phyloP scores from a whole-genome alignment of 2,113 vertebrate genomes.

The Marmota flaviventris region DNA sequence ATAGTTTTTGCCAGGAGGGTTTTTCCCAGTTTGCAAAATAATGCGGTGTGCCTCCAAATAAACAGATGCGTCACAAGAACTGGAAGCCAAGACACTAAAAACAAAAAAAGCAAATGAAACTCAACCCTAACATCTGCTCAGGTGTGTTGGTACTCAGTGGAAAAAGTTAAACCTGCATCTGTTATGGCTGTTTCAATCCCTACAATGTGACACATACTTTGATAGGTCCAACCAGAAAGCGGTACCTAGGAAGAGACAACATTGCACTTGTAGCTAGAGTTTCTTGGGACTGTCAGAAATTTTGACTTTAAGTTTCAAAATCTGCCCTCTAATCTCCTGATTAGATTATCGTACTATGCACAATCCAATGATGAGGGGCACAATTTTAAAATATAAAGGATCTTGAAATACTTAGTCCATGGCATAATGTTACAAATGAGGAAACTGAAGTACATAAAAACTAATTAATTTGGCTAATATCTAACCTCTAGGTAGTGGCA shows the following conservation, averaged over 20 bases:
- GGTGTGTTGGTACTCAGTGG: background rate
- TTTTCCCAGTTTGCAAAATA: slow-evolving; percentile 77
- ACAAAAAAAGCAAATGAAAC: background rate
- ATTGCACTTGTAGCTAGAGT: background rate
- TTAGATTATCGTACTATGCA: background rate
- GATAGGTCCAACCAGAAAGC: background rate
- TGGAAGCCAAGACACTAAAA: slow-evolving; percentile 60
- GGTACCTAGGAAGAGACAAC: background rate
- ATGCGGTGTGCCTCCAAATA: slow-evolving; percentile 51
- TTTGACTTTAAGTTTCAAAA: slow-evolving; percentile 1
- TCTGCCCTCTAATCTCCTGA: background rate
- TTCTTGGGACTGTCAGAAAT: background rate
- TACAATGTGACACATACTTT: background rate
- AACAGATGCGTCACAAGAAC: slow-evolving; percentile 61
- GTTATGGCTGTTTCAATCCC: background rate
- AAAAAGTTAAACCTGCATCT: slow-evolving; percentile 32
- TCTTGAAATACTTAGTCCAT: background rate
- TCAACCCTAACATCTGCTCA: slow-evolving; percentile 40
- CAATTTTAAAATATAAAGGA: background rate
- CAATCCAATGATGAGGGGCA: background rate
- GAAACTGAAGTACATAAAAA: background rate
- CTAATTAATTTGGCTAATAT: background rate
- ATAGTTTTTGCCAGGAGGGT: slow-evolving; percentile 47
- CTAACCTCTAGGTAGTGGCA: background rate
- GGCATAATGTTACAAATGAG: background rate